Evolutionary conservation across 2,888 invertebrate genomes (phyloP).

Genomic region (Pristionchus arcanus): DNA sequence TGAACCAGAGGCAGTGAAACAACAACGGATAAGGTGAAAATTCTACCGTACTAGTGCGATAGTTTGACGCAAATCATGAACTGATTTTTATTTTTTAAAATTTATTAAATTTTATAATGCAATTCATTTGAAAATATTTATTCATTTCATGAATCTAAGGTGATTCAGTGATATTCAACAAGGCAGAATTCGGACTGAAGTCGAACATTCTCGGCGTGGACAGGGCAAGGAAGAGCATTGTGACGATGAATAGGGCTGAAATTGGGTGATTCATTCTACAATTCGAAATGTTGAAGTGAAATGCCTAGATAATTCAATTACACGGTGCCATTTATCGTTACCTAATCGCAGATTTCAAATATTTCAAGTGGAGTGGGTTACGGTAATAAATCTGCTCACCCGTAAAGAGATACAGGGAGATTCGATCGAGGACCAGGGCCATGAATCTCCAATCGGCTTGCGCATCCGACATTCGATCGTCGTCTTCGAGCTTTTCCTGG

Average conservation of each 20-base stretch:
- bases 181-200: conserved; percentile 1
- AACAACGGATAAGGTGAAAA: background rate
- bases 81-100: background rate
- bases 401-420: conserved; percentile 72
- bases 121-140: background rate
- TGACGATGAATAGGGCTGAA: conserved; percentile 51
- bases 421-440: conserved; percentile 77
- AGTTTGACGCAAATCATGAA: background rate
- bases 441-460: conserved; percentile 77
- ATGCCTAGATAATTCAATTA: background rate
- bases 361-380: background rate
- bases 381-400: background rate
- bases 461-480: conserved; percentile 76
- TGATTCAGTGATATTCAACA: background rate
- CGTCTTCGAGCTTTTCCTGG: conserved; percentile 71
- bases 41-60: background rate
- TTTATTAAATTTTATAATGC: background rate
- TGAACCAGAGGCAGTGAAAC: background rate
- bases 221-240: conserved; percentile 58
- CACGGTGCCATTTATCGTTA: background rate
- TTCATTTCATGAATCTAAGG: background rate
- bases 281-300: background rate
- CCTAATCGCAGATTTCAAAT: background rate
- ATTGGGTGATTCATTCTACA: background rate
- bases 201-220: conserved; percentile 58